Conservation (phyloP, 1,140 invertebrate species). For the Hestina assimilis region DNA sequence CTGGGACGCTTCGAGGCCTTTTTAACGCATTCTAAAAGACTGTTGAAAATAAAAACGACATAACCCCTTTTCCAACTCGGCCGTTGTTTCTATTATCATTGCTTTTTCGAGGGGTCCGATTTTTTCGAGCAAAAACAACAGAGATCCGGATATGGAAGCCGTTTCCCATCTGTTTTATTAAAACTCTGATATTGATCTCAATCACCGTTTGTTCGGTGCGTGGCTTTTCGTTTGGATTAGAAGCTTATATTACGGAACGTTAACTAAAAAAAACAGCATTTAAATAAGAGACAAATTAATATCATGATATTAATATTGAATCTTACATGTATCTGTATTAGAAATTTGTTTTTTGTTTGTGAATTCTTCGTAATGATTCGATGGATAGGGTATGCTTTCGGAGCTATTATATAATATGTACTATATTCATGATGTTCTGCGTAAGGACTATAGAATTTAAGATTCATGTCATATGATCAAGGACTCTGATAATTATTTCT, state of each 20-base stretch:
- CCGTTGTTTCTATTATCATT: slow-evolving; percentile 72
- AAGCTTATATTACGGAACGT: slow-evolving; percentile 5
- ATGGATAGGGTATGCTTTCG: too few species aligned
- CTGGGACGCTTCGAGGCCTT: slow-evolving; percentile 17
- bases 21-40: slow-evolving; percentile 59
- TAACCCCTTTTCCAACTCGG: slow-evolving; percentile 62
- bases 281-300: too few species aligned
- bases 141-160: slow-evolving; percentile 61
- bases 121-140: slow-evolving; percentile 60
- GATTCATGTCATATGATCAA: too few species aligned
- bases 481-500: too few species aligned
- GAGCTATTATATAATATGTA: too few species aligned
- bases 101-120: slow-evolving; percentile 56
- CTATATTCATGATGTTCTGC: too few species aligned
- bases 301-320: too few species aligned
- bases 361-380: too few species aligned
- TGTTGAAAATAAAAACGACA: slow-evolving; percentile 62
- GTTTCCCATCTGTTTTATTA: slow-evolving; percentile 72
- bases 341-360: too few species aligned
- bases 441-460: too few species aligned
- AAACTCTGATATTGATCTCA: slow-evolving; percentile 69
- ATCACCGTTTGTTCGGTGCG: slow-evolving; percentile 39
- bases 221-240: slow-evolving; percentile 1
- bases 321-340: too few species aligned
- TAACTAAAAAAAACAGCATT: too few species aligned